Percentiles rank a stretch among this genome's conserved stretches.
Evolutionary conservation across 2,888 invertebrate genomes (phyloP).

Genomic region (Chironomus tentans): DNA sequence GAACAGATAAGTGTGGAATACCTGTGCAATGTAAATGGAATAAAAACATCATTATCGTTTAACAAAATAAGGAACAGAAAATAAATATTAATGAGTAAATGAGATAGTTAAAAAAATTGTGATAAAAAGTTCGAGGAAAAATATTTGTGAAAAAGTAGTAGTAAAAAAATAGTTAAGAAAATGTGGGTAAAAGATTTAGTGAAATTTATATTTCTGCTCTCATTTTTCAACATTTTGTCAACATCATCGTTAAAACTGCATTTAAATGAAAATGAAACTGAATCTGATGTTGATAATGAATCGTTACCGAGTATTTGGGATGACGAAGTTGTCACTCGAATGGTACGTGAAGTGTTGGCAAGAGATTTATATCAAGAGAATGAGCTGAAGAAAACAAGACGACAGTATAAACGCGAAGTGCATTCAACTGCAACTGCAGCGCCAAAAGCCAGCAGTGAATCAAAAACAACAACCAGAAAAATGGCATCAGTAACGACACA

Average conservation of each 20-base stretch:
- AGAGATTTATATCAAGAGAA: conserved; percentile 6
- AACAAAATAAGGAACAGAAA: too few species aligned
- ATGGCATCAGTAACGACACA: neutral
- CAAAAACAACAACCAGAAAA: neutral
- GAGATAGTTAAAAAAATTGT: neutral
- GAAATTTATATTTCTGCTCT: conserved; percentile 10
- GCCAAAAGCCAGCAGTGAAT: neutral
- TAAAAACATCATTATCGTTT: too few species aligned
- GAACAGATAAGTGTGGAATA: too few species aligned
- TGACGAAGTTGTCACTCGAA: conserved; percentile 11
- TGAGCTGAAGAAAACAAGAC: neutral
- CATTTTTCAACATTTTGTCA: conserved; percentile 1
- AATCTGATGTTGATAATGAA: neutral
- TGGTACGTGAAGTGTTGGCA: conserved; percentile 8
- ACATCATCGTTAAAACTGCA: neutral
- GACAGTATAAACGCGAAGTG: conserved; percentile 13
- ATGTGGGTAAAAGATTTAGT: conserved; percentile 17
- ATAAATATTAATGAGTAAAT: too few species aligned
- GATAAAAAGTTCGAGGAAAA: neutral
- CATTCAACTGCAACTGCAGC: neutral
- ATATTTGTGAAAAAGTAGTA: neutral
- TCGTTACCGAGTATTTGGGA: conserved; percentile 16
- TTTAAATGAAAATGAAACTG: neutral
- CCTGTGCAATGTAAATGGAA: too few species aligned
- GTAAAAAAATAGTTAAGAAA: neutral